Percentiles rank a stretch among this genome's conserved stretches.
phyloP scores from a whole-genome alignment of 2,113 vertebrate genomes.

The Phylloscopus whistleri region DNA sequence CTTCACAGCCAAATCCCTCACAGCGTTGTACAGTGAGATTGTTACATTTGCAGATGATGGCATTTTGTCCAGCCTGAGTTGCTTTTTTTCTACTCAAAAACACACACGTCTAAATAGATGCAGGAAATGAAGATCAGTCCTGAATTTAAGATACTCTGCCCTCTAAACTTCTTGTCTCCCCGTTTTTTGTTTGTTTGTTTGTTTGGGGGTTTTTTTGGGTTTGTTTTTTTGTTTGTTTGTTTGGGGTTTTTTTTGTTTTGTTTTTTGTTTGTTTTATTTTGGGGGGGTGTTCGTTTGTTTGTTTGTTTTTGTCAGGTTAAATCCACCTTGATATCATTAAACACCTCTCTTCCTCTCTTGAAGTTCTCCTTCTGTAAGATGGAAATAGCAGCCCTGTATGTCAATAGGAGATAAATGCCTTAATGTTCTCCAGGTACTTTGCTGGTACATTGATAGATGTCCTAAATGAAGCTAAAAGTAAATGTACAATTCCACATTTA shows the following conservation, averaged over 20 bases:
- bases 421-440: neutral
- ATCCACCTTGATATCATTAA: neutral
- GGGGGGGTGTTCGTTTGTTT: too few species aligned
- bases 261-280: too few species aligned
- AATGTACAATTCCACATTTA: neutral
- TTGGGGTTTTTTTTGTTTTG: too few species aligned
- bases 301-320: neutral
- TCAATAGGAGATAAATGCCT: neutral
- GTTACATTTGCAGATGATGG: neutral
- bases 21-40: neutral
- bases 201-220: too few species aligned
- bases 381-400: neutral
- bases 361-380: neutral
- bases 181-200: neutral
- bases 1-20: neutral
- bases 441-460: neutral
- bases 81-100: neutral
- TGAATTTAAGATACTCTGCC: neutral
- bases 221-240: too few species aligned
- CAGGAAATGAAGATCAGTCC: neutral
- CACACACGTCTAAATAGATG: neutral
- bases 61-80: neutral
- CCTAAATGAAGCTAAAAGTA: slow-evolving; percentile 11
- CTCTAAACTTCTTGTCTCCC: neutral
- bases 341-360: neutral